Evolutionary conservation across 2,888 invertebrate species (phyloP).

Genomic region (Cerastis leucographa): DNA sequence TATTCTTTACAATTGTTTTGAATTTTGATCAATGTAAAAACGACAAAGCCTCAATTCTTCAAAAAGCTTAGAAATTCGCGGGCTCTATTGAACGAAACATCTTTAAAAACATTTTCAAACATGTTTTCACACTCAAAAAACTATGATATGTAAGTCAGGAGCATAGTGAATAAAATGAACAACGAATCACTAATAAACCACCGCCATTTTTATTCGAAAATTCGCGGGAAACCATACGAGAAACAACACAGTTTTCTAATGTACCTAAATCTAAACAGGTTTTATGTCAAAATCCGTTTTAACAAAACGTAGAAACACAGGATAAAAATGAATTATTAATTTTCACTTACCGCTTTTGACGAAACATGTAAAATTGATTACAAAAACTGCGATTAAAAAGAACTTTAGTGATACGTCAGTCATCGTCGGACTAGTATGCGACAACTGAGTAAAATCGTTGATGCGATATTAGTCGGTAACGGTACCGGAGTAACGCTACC

Average conservation of each 20-base stretch:
- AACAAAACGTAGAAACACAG: not conserved
- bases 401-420: conserved; percentile 16
- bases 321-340: not conserved
- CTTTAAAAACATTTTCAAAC: not conserved
- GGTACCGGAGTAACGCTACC: conserved; percentile 25
- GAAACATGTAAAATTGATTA: conserved; percentile 41
- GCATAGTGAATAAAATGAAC: not conserved
- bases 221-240: not conserved
- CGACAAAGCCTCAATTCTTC: not conserved
- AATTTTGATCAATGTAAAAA: not conserved
- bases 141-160: not conserved
- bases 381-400: conserved; percentile 10
- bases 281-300: no score
- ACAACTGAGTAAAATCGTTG: conserved; percentile 33
- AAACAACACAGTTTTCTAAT: not conserved
- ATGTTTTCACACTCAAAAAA: not conserved
- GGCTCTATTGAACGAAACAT: not conserved
- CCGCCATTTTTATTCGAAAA: not conserved
- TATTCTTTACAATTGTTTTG: not conserved
- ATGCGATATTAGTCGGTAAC: conserved; percentile 15
- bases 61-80: not conserved
- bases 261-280: not conserved
- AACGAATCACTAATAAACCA: not conserved
- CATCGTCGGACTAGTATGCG: conserved; percentile 29
- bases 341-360: conserved; percentile 46